These are phyloP conservation scores for Engraulis encrasicolus DNA, from an alignment of 2,113 vertebrate genomes.

Conservation along the genomic window DNA sequence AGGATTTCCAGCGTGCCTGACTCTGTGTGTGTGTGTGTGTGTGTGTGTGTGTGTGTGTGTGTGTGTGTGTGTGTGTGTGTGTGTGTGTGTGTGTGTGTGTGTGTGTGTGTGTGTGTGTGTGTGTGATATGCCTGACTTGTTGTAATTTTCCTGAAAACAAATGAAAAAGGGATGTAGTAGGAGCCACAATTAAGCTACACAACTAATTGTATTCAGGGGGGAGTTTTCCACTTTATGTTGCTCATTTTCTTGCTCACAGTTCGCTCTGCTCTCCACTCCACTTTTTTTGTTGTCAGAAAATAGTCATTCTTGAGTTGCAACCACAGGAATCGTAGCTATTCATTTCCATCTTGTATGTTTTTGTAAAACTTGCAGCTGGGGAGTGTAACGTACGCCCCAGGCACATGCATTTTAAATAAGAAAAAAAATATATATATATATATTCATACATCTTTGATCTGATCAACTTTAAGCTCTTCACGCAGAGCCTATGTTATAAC, in stretches of 20 bases:
- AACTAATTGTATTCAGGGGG: not conserved
- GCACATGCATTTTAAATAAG: no score
- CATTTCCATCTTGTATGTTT: not conserved
- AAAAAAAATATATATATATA: no score
- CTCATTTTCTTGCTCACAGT: not conserved
- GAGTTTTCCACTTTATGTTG: not conserved
- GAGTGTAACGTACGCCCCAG: no score
- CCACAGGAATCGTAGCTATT: not conserved
- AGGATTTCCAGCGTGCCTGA: constrained; percentile 5
- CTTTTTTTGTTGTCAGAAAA: constrained; percentile 1
- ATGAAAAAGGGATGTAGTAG: not conserved
- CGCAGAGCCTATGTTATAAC: no score
- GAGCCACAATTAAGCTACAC: not conserved
- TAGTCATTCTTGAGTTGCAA: not conserved
- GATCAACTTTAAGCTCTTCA: no score
- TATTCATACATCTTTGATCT: no score
- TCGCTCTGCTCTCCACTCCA: not conserved
- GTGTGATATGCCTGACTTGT: not conserved
- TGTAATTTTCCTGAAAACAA: no score
- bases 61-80: not conserved
- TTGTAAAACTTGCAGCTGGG: no score
- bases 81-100: not conserved
- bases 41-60: not conserved
- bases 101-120: not conserved
- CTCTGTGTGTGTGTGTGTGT: not conserved